Percentiles rank a stretch among this genome's conserved stretches.
These are phyloP conservation scores for Phataginus tetradactyla DNA, from an alignment of 2,797 vertebrate species.

Conservation along the genomic window DNA sequence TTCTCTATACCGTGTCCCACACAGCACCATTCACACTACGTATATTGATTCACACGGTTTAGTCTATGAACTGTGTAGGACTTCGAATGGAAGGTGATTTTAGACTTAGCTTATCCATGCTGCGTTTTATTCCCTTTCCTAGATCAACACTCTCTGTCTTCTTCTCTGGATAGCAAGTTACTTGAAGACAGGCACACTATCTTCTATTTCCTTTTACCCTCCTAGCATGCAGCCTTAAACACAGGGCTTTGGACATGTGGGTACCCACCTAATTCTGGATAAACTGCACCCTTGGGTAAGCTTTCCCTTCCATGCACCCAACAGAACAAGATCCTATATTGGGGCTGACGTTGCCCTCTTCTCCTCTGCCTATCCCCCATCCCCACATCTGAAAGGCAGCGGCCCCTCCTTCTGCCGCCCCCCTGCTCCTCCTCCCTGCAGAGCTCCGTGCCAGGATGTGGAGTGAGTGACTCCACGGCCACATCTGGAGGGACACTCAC, in stretches of 20 bases:
- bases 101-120: slow-evolving; percentile 20
- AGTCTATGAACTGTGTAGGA: neutral
- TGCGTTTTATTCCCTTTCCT: slow-evolving; percentile 2
- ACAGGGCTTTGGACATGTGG: neutral
- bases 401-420: neutral
- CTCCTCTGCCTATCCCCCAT: neutral
- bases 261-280: slow-evolving; percentile 9
- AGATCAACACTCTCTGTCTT: slow-evolving; percentile 9
- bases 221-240: neutral
- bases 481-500: slow-evolving; percentile 86
- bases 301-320: neutral
- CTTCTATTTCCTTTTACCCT: slow-evolving; percentile 34
- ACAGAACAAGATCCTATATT: neutral
- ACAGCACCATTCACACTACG: neutral
- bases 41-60: neutral
- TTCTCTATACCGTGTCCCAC: neutral
- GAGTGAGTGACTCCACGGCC: neutral
- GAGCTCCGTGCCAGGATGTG: neutral
- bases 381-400: neutral
- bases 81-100: slow-evolving; percentile 7
- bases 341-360: neutral
- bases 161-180: slow-evolving; percentile 48
- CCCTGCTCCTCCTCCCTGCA: neutral
- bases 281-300: neutral
- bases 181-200: neutral